Evolutionary conservation across 1,140 invertebrate species (phyloP).

Genomic region (Dendrolimus kikuchii): DNA sequence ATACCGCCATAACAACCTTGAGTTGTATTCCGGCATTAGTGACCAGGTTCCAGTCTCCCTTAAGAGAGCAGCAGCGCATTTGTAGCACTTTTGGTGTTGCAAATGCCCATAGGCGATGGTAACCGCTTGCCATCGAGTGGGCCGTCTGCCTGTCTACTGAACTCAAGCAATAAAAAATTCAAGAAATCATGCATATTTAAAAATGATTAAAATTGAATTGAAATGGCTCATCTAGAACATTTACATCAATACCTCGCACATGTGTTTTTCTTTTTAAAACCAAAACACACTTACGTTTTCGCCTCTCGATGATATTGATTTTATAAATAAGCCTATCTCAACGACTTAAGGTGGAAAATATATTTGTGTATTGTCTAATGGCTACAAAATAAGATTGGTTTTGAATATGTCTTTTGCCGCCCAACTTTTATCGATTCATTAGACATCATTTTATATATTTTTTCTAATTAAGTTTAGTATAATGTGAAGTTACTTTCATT

Average conservation of each 20-base stretch:
- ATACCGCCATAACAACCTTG: too few species aligned
- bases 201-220: too few species aligned
- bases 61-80: too few species aligned
- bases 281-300: neutral
- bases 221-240: conserved; percentile 1
- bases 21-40: too few species aligned
- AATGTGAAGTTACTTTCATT: neutral
- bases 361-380: neutral
- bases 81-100: too few species aligned
- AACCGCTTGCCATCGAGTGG: too few species aligned
- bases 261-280: conserved; percentile 11
- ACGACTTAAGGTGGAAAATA: conserved; percentile 10
- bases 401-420: conserved; percentile 21
- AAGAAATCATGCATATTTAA: too few species aligned
- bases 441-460: conserved; percentile 11
- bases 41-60: too few species aligned
- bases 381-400: neutral
- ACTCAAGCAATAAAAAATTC: too few species aligned
- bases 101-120: too few species aligned
- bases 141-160: too few species aligned
- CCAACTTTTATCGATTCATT: conserved; percentile 27
- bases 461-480: conserved; percentile 1
- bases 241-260: conserved; percentile 10
- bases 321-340: neutral
- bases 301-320: too few species aligned